phyloP scores from a whole-genome alignment of 2,797 vertebrate genomes.

The Anniella stebbinsi region DNA sequence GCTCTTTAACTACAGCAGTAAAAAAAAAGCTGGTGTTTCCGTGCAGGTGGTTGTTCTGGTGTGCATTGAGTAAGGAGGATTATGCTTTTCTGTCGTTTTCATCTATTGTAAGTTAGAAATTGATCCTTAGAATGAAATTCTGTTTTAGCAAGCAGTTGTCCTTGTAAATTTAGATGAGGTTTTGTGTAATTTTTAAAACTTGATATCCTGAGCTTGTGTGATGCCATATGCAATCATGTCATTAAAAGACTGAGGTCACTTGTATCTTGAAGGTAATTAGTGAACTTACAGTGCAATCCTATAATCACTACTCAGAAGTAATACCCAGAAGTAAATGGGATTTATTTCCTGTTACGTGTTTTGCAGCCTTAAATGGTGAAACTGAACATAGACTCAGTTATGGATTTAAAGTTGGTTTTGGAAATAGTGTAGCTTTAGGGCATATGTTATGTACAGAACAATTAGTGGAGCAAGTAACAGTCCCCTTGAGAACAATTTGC shows the following conservation, averaged over 20 bases:
- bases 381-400: background rate
- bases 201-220: background rate
- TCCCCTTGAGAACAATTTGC: background rate
- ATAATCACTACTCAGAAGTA: background rate
- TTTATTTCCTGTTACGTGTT: background rate
- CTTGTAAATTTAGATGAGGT: background rate
- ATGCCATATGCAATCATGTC: background rate
- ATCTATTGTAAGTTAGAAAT: background rate
- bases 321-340: background rate
- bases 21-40: background rate
- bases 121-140: background rate
- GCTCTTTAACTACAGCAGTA: background rate
- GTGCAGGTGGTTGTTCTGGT: background rate
- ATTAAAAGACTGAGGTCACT: background rate
- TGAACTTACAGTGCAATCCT: background rate
- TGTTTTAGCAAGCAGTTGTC: background rate
- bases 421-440: background rate
- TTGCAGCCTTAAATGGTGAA: conserved; percentile 27
- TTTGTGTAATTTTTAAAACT: background rate
- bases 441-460: conserved; percentile 7
- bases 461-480: background rate
- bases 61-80: background rate
- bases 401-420: conserved; percentile 6
- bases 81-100: background rate
- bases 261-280: conserved; percentile 19